phyloP scores from a whole-genome alignment of 1,140 invertebrate species.

The Aricia agestis region DNA sequence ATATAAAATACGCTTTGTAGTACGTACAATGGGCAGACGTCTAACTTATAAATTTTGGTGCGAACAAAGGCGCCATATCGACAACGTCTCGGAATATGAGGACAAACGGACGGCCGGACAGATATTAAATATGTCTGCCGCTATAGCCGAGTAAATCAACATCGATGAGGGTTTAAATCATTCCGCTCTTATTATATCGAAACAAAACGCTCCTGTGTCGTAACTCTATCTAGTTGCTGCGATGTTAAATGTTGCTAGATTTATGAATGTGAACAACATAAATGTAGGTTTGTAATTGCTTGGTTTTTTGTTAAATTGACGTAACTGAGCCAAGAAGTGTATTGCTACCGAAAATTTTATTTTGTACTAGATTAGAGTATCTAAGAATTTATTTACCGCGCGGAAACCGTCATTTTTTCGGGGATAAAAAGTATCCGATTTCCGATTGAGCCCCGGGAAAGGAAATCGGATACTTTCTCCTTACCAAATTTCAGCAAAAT shows the following conservation, averaged over 20 bases:
- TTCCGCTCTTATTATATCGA: conserved; percentile 34
- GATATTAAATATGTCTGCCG: conserved; percentile 68
- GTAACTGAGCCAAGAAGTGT: no score
- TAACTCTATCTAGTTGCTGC: conserved; percentile 6
- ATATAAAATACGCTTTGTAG: conserved; percentile 68
- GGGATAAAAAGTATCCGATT: no score
- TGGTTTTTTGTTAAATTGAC: no score
- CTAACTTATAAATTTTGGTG: conserved; percentile 72
- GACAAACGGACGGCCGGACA: conserved; percentile 51
- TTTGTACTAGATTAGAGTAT: no score
- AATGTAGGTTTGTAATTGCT: no score
- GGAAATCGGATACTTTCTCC: no score
- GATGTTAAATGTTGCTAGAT: not conserved
- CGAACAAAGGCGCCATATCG: conserved; percentile 72
- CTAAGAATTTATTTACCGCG: no score
- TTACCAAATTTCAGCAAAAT: no score
- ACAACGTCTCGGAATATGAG: conserved; percentile 63
- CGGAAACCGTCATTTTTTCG: no score
- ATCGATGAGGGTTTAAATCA: conserved; percentile 59
- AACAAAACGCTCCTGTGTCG: conserved; percentile 41
- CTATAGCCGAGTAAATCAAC: conserved; percentile 65
- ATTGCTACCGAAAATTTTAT: no score
- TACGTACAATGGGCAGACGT: conserved; percentile 61
- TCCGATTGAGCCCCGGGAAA: no score
- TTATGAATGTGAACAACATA: no score